Evolutionary conservation across 2,113 vertebrate species (phyloP), one percentile per base, ranked within the genome.

Genomic region (Barnardius zonarius): DNA sequence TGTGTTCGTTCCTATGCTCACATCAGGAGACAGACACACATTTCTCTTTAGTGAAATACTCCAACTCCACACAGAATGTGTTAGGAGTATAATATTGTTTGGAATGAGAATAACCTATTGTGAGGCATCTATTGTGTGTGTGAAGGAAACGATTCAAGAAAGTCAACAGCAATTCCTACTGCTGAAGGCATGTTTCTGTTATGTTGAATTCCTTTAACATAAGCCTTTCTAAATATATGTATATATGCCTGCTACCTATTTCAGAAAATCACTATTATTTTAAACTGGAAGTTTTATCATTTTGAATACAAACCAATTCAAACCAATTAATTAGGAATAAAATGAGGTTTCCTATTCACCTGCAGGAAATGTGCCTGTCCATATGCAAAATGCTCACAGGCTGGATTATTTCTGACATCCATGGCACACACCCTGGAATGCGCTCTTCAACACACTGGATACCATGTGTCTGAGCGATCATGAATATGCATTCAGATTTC

Each of bases 401-500:
- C 7, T 66, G 43, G 41, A 33, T 72, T 19, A 76, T 41, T 91
- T 73, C 57, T 72, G 68, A 49, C 17, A 39, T 5, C 28, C 37
- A 9, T 7, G 13, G 44, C 9, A 23, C 1, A 0, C 10, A 19
- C 7, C 43, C n/a, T 5, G 4, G 33, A 31, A 64, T 22, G 6
- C 17, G 5, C 7, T 61, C 33, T 11, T 18, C 37, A 2, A 1
- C 1, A 2, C 14, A 12, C 18, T 66, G 1, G 12, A 30, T n/a
- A 16, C 7, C 11, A 3, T 43, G 9, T 17, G 77, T 6, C 54
- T 30, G 39, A 63, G 72, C 83, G 54, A 70, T 44, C 37, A 44
- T 17, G 7, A 94, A 80, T 75, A 83, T 75, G 15, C 22, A 57
- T 57, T 57, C 37, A 28, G 31, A 43, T 52, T 86, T 57, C 37